These are phyloP conservation scores for Mantis religiosa DNA, from an alignment of 2,888 invertebrate species.

Conservation along the genomic window DNA sequence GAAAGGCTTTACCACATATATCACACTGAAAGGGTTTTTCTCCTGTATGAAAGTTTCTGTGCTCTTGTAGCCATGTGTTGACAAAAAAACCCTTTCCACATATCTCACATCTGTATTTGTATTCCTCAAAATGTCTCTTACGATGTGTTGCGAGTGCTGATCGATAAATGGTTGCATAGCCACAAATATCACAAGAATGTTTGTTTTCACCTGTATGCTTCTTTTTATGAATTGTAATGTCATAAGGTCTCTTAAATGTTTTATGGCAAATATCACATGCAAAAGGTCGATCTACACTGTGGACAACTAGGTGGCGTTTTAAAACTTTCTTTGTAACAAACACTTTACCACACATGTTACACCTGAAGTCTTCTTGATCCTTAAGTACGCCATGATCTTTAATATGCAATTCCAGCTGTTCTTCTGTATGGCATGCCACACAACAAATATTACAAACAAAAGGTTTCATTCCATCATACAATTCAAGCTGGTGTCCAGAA, in stretches of 20 bases:
- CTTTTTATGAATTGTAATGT: conserved; percentile 33
- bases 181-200: conserved; percentile 40
- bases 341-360: conserved; percentile 24
- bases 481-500: neutral
- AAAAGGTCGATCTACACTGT: conserved; percentile 33
- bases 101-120: conserved; percentile 52
- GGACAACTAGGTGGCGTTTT: conserved; percentile 34
- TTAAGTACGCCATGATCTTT: neutral
- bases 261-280: conserved; percentile 37
- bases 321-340: conserved; percentile 27
- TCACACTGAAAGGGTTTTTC: conserved; percentile 52
- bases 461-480: neutral
- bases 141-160: conserved; percentile 52
- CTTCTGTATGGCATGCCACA: neutral
- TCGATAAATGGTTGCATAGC: conserved; percentile 46
- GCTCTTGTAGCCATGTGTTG: conserved; percentile 50
- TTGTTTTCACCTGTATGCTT: conserved; percentile 32
- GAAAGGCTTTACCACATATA: conserved; percentile 44
- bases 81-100: conserved; percentile 56
- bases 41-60: conserved; percentile 55
- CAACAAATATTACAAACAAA: conserved; percentile 13
- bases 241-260: conserved; percentile 36
- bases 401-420: conserved; percentile 5
- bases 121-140: conserved; percentile 54
- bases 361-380: conserved; percentile 20